Percentiles rank a stretch among this genome's conserved stretches.
phyloP scores from a whole-genome alignment of 2,888 invertebrate genomes.

The Eupithecia inturbata region DNA sequence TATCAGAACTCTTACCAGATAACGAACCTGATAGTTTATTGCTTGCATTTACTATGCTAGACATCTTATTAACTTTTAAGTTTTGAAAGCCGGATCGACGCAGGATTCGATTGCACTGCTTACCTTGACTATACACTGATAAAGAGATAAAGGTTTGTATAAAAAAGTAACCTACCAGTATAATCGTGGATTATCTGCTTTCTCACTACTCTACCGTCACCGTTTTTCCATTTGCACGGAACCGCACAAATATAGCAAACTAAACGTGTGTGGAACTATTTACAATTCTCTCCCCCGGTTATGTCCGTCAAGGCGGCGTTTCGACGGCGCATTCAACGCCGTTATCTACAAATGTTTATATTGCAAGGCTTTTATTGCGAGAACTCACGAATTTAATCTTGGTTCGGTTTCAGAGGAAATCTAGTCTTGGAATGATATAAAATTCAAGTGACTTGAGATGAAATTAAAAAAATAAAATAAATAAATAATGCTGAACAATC shows the following conservation, averaged over 20 bases:
- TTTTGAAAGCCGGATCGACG: too few species aligned
- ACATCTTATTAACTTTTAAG: too few species aligned
- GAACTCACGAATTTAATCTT: constrained; percentile 26
- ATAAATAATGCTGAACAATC: too few species aligned
- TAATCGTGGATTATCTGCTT: background rate
- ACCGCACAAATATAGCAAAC: constrained; percentile 82
- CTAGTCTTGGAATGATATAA: background rate
- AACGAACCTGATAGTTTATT: too few species aligned
- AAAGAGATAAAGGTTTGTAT: too few species aligned
- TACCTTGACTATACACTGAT: too few species aligned
- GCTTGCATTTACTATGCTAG: too few species aligned
- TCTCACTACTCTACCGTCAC: constrained; percentile 30
- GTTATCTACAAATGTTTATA: constrained; percentile 78
- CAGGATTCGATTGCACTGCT: too few species aligned
- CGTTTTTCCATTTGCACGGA: constrained; percentile 80
- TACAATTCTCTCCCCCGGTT: constrained; percentile 73
- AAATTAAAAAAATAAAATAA: too few species aligned
- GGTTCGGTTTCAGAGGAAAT: constrained; percentile 13
- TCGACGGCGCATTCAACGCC: constrained; percentile 70
- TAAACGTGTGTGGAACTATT: constrained; percentile 80
- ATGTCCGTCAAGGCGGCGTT: constrained; percentile 76
- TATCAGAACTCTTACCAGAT: too few species aligned
- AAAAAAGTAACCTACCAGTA: too few species aligned
- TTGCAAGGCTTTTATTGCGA: constrained; percentile 53
- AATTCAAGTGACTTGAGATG: background rate